Conservation (phyloP, 2,113 vertebrate species). For the Electrona antarctica region DNA sequence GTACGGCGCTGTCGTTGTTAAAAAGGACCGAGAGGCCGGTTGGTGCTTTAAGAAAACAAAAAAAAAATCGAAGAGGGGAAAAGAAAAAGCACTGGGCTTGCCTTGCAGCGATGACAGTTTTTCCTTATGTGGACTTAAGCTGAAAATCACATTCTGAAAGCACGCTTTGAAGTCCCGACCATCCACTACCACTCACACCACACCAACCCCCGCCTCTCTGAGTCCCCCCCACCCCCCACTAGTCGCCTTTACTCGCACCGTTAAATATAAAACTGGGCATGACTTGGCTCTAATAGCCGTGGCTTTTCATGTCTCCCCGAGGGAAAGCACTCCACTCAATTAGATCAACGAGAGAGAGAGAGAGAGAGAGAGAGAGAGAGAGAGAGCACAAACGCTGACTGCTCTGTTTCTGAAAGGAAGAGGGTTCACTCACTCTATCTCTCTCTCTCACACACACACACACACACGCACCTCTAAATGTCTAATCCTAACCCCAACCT, state of each 20-base stretch:
- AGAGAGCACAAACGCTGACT: constrained; percentile 12
- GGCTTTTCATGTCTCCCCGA: constrained; percentile 53
- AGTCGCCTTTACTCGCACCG: constrained; percentile 60
- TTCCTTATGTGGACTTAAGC: constrained; percentile 74
- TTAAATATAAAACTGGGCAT: constrained; percentile 76
- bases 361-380: not conserved
- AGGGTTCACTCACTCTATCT: not conserved
- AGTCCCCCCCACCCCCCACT: constrained; percentile 20
- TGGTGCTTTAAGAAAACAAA: constrained; percentile 52
- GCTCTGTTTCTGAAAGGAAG: not conserved
- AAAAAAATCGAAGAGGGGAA: constrained; percentile 38
- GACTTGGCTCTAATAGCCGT: constrained; percentile 69
- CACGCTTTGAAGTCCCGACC: constrained; percentile 74
- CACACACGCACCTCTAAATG: too few relatives aligned
- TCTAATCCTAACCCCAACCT: too few relatives aligned
- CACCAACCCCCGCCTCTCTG: constrained; percentile 38
- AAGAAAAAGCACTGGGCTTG: constrained; percentile 13
- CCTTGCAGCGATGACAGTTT: constrained; percentile 68
- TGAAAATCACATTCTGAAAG: constrained; percentile 74
- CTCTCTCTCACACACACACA: too few relatives aligned
- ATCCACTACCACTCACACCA: not conserved
- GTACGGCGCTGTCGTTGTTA: constrained; percentile 52
- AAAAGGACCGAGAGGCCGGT: constrained; percentile 34
- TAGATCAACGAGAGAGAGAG: constrained; percentile 28
- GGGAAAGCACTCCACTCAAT: constrained; percentile 51